A percentile compares a stretch with the other conserved stretches of the same genome.
phyloP scores from a whole-genome alignment of 2,888 invertebrate genomes.

The Nasonovia ribisnigri region DNA sequence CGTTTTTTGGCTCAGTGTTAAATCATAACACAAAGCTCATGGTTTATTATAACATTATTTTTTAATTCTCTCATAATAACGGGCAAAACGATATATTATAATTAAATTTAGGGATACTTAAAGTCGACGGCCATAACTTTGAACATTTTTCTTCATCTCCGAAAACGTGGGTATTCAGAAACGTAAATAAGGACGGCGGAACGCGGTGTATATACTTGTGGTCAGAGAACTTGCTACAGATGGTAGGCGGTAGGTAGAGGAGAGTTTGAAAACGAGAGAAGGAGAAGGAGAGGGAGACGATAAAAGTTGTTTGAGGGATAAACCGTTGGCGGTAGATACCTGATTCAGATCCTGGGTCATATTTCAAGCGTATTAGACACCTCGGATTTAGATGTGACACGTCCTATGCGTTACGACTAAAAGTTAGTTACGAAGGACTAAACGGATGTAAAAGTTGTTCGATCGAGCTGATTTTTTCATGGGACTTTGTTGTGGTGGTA shows the following conservation, averaged over 20 bases:
- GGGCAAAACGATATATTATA: constrained; percentile 38
- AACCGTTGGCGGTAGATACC: constrained; percentile 32
- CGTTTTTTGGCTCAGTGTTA: background rate
- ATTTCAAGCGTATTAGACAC: constrained; percentile 54
- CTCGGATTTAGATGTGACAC: constrained; percentile 45
- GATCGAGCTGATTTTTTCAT: constrained; percentile 46
- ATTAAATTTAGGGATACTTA: constrained; percentile 23
- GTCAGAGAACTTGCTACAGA: background rate
- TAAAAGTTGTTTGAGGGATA: constrained; percentile 56
- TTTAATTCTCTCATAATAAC: background rate
- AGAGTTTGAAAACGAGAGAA: background rate
- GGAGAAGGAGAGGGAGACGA: background rate
- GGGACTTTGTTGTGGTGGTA: constrained; percentile 31
- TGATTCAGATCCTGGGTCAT: constrained; percentile 53
- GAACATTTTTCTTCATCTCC: constrained; percentile 52
- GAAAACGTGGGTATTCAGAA: background rate
- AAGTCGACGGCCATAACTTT: constrained; percentile 31
- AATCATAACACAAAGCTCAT: background rate
- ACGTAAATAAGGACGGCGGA: background rate
- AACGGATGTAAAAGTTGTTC: constrained; percentile 53
- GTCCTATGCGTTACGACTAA: constrained; percentile 42
- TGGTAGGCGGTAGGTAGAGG: background rate
- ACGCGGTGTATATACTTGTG: background rate
- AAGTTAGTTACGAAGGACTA: constrained; percentile 45
- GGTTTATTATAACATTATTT: background rate